Percentiles rank a stretch among this genome's conserved stretches.
Evolutionary conservation across 2,888 invertebrate genomes (phyloP).

Genomic region (Ryuthela nishihirai): DNA sequence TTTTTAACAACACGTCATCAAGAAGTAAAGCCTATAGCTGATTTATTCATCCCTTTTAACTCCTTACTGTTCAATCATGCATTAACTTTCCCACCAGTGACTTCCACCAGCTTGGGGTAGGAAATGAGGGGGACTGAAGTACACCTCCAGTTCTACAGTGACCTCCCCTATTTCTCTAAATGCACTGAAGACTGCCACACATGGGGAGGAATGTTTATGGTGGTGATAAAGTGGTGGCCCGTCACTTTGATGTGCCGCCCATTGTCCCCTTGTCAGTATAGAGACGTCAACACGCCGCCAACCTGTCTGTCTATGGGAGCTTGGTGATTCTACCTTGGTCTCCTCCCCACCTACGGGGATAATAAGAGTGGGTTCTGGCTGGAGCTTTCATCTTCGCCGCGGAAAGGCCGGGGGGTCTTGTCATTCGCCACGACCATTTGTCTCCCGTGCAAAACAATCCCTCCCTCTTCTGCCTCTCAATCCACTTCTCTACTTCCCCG

Average conservation of each 20-base stretch:
- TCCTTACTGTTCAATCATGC: no score
- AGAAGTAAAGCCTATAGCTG: no score
- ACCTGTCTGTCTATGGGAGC: no score
- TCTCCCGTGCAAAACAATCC: constrained; percentile 19
- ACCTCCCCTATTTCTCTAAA: constrained; percentile 22
- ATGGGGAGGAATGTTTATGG: constrained; percentile 33
- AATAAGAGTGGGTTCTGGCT: constrained; percentile 11
- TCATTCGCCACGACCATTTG: constrained; percentile 20
- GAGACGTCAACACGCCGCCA: constrained; percentile 33
- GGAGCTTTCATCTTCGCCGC: constrained; percentile 39
- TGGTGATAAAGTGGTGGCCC: constrained; percentile 11
- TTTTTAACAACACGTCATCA: no score
- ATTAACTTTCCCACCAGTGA: no score
- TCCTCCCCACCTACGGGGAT: constrained; percentile 7
- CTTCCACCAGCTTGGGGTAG: no score
- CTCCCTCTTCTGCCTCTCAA: constrained; percentile 1
- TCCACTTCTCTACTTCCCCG: background rate
- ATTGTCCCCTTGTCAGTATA: constrained; percentile 35
- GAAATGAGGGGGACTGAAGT: no score
- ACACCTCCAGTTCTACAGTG: background rate
- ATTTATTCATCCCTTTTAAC: no score
- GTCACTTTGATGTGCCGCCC: constrained; percentile 27
- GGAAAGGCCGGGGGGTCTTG: background rate
- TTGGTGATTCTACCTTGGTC: no score
- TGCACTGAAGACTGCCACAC: constrained; percentile 2